Evolutionary conservation across 2,797 vertebrate species (phyloP), one percentile per base, ranked within the genome.

Genomic region (Momotus momota): DNA sequence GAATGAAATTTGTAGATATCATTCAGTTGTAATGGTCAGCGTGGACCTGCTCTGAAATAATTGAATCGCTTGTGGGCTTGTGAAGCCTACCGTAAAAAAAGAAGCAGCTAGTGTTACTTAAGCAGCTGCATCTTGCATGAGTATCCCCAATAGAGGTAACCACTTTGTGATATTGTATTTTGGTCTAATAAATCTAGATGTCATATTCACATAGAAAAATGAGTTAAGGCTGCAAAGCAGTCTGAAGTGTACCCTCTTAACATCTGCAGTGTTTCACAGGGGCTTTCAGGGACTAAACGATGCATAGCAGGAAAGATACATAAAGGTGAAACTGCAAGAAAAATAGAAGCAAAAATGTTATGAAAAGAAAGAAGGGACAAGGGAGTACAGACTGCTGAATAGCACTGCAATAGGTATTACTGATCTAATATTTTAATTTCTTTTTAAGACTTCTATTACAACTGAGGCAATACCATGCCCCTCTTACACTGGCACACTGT

Each of bases 181-280:
- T 89, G 88, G 49, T 41, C 82, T 95, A 78, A 94, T 95, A 90
- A 93, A 94, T 90, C 86, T 38, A 15, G 35, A 72, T 94, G 90
- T 92, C 93, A 65, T 62, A 61, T 38, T 71, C 91, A 20, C 78
- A 61, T 2, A 60, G 81, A 35, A 80, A 73, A 92, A 67, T 52
- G 71, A 90, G 27, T 89, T 78, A 87, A 58, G 86, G 86, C 86
- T 71, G 3, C 80, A 61, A 46, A 62, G 8, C 29, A 41, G 72
- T 10, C 72, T 61, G 52, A 77, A 90, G 40, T 46, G 45, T 51
- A 45, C 81, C 77, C 71, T 67, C 69, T 86, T 74, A 29, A 35
- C n/a, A 77, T 46, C 45, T 77, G 64, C 78, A 61, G 71, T 6
- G 16, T 46, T 82, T 91, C 77, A 21, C 33, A 40, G 60, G 48